Evolutionary conservation across 2,888 invertebrate species (phyloP).

Genomic region (Sinhomidia bicolor): DNA sequence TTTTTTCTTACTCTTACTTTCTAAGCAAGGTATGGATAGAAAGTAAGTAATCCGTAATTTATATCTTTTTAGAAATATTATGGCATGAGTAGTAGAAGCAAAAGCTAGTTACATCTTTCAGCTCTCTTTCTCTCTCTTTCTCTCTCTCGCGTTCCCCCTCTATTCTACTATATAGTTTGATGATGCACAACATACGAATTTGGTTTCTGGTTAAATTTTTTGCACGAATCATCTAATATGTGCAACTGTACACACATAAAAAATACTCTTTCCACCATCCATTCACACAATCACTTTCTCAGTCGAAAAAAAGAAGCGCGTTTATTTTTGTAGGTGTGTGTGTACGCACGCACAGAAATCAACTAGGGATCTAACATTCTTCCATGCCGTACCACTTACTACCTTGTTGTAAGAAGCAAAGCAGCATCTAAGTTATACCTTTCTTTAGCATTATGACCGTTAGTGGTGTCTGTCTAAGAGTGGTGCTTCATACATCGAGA

Average conservation of each 20-base stretch:
- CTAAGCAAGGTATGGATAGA: slow-evolving; percentile 35
- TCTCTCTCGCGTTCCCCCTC: too few relatives aligned
- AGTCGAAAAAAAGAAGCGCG: neutral
- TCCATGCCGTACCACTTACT: slow-evolving; percentile 49
- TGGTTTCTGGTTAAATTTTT: slow-evolving; percentile 4
- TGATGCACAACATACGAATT: slow-evolving; percentile 50
- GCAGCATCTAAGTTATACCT: slow-evolving; percentile 3
- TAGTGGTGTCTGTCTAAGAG: slow-evolving; percentile 12
- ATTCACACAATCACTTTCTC: neutral
- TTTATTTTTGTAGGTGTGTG: neutral
- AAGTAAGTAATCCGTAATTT: slow-evolving; percentile 68
- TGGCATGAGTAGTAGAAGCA: slow-evolving; percentile 28
- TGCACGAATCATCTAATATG: neutral
- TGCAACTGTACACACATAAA: neutral
- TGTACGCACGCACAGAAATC: neutral
- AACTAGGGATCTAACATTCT: neutral
- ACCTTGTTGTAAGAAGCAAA: neutral
- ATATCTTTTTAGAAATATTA: slow-evolving; percentile 65
- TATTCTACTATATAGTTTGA: too few relatives aligned
- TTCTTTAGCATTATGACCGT: slow-evolving; percentile 23
- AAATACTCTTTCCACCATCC: too few relatives aligned
- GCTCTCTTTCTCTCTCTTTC: neutral
- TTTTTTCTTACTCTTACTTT: slow-evolving; percentile 47
- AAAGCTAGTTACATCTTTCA: neutral
- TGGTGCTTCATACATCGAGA: neutral